Evolutionary conservation across 2,113 vertebrate species (phyloP).

Genomic region (Indri indri): DNA sequence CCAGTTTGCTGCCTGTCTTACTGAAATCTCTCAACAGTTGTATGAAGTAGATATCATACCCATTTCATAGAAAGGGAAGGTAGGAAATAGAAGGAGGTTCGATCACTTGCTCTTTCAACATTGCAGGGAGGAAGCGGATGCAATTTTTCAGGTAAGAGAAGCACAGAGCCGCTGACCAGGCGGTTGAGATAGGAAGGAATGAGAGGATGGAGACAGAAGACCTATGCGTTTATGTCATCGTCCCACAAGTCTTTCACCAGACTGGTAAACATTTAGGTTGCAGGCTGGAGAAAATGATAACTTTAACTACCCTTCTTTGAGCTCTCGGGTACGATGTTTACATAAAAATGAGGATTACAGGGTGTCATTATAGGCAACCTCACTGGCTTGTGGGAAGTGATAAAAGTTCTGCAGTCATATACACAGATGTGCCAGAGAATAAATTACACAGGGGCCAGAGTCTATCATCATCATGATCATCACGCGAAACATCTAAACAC

Average conservation of each 20-base stretch:
- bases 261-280: constrained; percentile 15
- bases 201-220: not conserved
- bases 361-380: constrained; percentile 29
- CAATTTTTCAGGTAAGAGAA: not conserved
- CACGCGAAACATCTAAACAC: not conserved
- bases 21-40: not conserved
- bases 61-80: not conserved
- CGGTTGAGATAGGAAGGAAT: not conserved
- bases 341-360: constrained; percentile 48
- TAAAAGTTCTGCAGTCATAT: not conserved
- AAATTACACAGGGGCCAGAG: constrained; percentile 25
- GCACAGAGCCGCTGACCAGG: no score
- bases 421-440: not conserved
- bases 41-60: not conserved
- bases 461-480: not conserved
- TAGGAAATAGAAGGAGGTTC: not conserved
- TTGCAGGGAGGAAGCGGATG: not conserved
- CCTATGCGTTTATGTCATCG: not conserved
- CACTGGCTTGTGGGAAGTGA: not conserved
- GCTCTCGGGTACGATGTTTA: constrained; percentile 21
- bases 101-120: not conserved
- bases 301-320: constrained; percentile 30
- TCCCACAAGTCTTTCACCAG: not conserved
- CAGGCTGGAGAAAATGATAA: constrained; percentile 22
- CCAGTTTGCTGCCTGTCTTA: not conserved